Conservation (phyloP, 2,797 vertebrate genomes). For the Vespertilio murinus region DNA sequence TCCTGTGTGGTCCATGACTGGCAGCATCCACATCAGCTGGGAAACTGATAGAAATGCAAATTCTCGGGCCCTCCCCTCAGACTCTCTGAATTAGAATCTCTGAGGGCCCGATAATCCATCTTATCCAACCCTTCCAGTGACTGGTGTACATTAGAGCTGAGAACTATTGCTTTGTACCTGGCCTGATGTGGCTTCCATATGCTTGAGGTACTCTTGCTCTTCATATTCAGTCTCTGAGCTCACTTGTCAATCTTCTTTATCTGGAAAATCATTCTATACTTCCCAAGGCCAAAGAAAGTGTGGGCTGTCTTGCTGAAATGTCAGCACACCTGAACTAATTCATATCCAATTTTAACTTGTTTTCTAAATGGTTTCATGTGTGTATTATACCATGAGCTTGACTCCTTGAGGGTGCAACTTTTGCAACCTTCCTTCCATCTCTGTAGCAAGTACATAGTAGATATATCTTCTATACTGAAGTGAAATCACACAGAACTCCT, state of each 20-base stretch:
- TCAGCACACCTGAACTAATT: constrained; percentile 42
- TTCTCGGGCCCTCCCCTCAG: not conserved
- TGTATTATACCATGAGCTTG: not conserved
- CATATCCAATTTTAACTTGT: not conserved
- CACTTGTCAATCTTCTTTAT: not conserved
- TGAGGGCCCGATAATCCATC: not conserved
- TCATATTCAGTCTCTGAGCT: not conserved
- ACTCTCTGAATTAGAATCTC: not conserved
- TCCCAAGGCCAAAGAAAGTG: not conserved
- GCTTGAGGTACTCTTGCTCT: not conserved
- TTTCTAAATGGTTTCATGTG: not conserved
- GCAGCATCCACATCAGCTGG: not conserved
- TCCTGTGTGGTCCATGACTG: not conserved
- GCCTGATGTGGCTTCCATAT: fast-evolving
- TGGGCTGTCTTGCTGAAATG: not conserved
- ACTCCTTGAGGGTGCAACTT: not conserved
- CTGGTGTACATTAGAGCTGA: not conserved
- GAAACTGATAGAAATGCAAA: not conserved
- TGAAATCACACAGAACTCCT: constrained; percentile 14
- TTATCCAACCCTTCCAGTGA: not conserved
- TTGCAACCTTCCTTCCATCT: not conserved
- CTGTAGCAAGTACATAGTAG: not conserved
- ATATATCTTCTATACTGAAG: not conserved
- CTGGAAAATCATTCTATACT: not conserved
- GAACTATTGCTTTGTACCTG: fast-evolving